Percentiles rank a stretch among this genome's conserved stretches.
These are phyloP conservation scores for Sarotherodon lohbergeri DNA, from an alignment of 2,113 vertebrate genomes.

Conservation along the genomic window DNA sequence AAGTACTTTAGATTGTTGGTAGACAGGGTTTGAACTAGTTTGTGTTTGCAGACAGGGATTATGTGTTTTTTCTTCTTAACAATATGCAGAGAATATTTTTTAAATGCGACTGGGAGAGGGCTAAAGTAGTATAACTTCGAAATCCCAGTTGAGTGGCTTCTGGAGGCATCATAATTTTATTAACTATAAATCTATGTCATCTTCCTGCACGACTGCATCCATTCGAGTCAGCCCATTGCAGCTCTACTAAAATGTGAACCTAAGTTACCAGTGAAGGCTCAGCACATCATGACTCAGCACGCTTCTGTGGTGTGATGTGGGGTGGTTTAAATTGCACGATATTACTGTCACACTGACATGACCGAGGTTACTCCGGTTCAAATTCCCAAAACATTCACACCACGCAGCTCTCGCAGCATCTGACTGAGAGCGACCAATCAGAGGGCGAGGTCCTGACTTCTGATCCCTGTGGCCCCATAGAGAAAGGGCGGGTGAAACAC, in stretches of 20 bases:
- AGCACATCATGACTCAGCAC: not conserved
- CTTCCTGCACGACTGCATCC: not conserved
- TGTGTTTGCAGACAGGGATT: not conserved
- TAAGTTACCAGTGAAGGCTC: not conserved
- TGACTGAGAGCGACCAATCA: constrained; percentile 46
- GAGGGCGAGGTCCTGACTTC: not conserved
- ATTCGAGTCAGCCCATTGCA: not conserved
- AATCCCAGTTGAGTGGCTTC: not conserved
- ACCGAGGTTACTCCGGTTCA: constrained; percentile 51
- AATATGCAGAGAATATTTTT: not conserved
- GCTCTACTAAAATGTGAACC: not conserved
- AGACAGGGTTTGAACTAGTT: not conserved
- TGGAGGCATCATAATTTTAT: not conserved
- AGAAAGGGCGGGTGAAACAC: not conserved
- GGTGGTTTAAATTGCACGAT: not conserved
- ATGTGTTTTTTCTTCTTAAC: not conserved
- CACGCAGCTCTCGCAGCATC: constrained; percentile 5
- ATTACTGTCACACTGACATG: not conserved
- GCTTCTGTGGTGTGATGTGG: constrained; percentile 21
- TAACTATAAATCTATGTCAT: not conserved
- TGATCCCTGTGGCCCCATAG: constrained; percentile 47
- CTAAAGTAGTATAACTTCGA: not conserved
- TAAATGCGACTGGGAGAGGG: not conserved
- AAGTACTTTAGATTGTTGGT: not conserved
- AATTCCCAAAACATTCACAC: not conserved